Evolutionary conservation across 1,140 invertebrate genomes (phyloP), one percentile per base, ranked within the genome.

Genomic region (Drosophila pruinosa): DNA sequence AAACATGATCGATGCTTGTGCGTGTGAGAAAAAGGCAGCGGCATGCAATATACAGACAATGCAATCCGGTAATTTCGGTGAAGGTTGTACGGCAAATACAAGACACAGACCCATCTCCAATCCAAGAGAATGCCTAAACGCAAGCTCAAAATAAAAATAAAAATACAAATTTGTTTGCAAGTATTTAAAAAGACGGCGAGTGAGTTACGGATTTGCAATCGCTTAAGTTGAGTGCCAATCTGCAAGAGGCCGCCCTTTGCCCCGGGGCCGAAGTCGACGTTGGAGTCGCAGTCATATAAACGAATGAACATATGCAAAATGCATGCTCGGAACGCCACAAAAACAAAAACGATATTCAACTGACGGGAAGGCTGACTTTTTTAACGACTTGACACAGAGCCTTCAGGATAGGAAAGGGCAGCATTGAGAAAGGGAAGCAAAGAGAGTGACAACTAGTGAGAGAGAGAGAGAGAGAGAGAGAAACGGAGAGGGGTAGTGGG

Each of bases 161-260:
- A 69, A 63, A 59, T 69, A 62, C 12, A 73, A 58, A 73, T 65
- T 64, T 75, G 57, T 75, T 56, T 75, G 72, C 61, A 48, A 59
- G 70, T 68, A 72, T 72, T 72, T 72, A 64, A 85, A 76, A 72
- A 68, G 59, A 74, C 61, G 48, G 52, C 69, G 78, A 89, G 79
- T 89, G 78, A 89, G 81, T 89, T 89, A 89, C 86, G 80, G 86
- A 89, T 86, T 89, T 89, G 86, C 78, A 81, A 86, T 89, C 75
- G 86, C 71, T 86, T 86, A 82, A 72, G 47, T 82, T 88, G 77
- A 88, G 82, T 88, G 70, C 74, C 81, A 86, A 86, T 86, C 81
- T 85, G 72, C 52, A 34, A 19, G 31, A 47, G 24, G 57, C 38
- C 24, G 10, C 71, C 59, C 68, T 73, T 62, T 53, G 67, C 61